Base-by-base conservation (phyloP, 2,113 vertebrate genomes). In the Labeo catla region DNA sequence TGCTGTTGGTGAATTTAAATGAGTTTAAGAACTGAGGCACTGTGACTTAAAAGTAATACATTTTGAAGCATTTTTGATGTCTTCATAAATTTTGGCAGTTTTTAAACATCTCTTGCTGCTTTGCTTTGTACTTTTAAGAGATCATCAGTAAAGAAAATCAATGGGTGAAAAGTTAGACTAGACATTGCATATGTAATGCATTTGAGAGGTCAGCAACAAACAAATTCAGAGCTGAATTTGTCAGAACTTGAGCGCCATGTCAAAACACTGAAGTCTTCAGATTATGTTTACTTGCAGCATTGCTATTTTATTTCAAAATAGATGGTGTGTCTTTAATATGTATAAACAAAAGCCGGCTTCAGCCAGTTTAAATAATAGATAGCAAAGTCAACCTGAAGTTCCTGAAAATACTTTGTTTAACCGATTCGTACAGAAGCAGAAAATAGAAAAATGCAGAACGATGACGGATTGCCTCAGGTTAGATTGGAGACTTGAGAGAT, bases 401-500 rank as follows among this genome's bases (percentile, higher is more conserved):
- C 50, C 36, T 57, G 4, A 59, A 54, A 73, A 83, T 73, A 39
- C 39, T 16, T 9, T 2, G 15, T 77, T 77, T 49, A 19, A 21
- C 54, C 1, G 15, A 52, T 54, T 65, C 76, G 21, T 63, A 63
- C 10, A 50, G 84, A 76, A 4, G 1, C 83, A 68, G 50, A 70
- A 36, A 59, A 74, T 12, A 36, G 28, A 9, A 36, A 70, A 82
- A 82, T 52, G 81, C 16, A 28, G 23, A 77, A 77, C 2, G n/a
- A 77, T 84, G 49, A 78, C 28, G 19, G 85, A 89, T 85, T 85
- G 59, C 77, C 70, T 85, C 15, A 52, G 85, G 23, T 68, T 34
- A 70, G 47, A 57, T 23, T 34, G 76, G 50, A 57, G 80, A 65
- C 52, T 23, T 8, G 78, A 86, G 74, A 82, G 81, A 74, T 76